These are phyloP conservation scores for Pitangus sulphuratus DNA, from an alignment of 2,797 vertebrate genomes.

Conservation along the genomic window DNA sequence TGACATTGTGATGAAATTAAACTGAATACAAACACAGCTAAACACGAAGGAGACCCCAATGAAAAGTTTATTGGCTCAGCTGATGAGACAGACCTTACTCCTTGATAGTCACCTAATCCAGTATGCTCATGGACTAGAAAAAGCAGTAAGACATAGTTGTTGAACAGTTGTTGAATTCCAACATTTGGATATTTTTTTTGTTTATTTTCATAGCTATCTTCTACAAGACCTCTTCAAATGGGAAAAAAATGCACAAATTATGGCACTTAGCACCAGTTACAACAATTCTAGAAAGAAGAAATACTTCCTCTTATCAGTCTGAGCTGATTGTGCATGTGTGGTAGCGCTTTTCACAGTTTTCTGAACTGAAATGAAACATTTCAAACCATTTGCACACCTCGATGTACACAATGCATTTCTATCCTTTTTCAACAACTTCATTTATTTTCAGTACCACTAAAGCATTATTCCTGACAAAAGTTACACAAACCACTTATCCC, in stretches of 20 bases:
- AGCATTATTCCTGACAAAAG: neutral
- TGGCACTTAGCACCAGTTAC: neutral
- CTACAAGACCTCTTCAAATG: rapidly evolving
- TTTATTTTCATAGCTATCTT: neutral
- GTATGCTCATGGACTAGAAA: neutral
- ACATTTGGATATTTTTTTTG: neutral
- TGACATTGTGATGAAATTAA: neutral
- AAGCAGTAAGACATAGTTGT: neutral
- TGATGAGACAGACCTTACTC: neutral
- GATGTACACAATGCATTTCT: neutral
- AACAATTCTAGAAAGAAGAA: neutral
- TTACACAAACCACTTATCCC: neutral
- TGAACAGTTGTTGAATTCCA: neutral
- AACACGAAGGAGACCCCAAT: neutral
- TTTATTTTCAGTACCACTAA: neutral
- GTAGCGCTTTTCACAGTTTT: neutral
- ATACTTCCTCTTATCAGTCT: neutral
- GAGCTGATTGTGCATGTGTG: neutral
- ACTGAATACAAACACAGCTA: neutral
- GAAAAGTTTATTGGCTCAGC: neutral
- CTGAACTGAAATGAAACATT: neutral
- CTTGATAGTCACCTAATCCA: neutral
- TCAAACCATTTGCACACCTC: neutral
- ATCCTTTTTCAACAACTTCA: neutral
- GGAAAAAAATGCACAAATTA: neutral